These are phyloP conservation scores for Wasmannia auropunctata DNA, from an alignment of 1,140 invertebrate species.

Conservation along the genomic window DNA sequence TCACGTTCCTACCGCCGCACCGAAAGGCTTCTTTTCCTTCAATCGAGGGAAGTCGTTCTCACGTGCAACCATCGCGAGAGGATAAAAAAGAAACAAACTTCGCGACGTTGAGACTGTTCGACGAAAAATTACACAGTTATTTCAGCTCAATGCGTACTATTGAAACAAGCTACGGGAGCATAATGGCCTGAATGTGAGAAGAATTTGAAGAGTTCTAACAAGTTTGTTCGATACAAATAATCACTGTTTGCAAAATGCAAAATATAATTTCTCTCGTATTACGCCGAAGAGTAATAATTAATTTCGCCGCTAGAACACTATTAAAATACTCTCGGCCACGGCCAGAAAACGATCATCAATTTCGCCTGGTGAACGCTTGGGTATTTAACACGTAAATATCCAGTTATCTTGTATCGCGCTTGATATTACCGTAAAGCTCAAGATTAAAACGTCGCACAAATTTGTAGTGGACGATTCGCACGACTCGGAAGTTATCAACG, in stretches of 20 bases:
- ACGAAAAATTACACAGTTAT: constrained; percentile 17
- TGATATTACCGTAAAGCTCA: constrained; percentile 39
- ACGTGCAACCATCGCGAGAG: background rate
- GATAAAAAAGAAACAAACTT: constrained; percentile 6
- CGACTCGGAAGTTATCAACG: constrained; percentile 8
- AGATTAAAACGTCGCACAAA: constrained; percentile 46
- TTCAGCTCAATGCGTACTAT: background rate
- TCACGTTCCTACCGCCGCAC: constrained; percentile 28
- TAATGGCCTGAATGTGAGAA: background rate
- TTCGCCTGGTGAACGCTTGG: background rate
- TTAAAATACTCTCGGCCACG: background rate
- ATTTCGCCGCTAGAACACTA: background rate
- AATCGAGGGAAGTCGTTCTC: constrained; percentile 14
- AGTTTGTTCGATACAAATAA: background rate
- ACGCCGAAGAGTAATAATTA: background rate
- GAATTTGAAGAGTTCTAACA: background rate
- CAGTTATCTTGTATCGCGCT: constrained; percentile 25
- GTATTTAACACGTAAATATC: constrained; percentile 29
- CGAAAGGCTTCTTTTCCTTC: constrained; percentile 36
- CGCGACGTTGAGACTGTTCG: background rate
- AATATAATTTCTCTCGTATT: background rate
- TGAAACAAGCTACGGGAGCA: background rate
- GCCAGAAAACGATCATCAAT: constrained; percentile 12
- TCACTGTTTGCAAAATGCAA: background rate
- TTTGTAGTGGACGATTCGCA: constrained; percentile 9